Evolutionary conservation across 2,888 invertebrate genomes (phyloP).

Genomic region (Troides oblongomaculatus): DNA sequence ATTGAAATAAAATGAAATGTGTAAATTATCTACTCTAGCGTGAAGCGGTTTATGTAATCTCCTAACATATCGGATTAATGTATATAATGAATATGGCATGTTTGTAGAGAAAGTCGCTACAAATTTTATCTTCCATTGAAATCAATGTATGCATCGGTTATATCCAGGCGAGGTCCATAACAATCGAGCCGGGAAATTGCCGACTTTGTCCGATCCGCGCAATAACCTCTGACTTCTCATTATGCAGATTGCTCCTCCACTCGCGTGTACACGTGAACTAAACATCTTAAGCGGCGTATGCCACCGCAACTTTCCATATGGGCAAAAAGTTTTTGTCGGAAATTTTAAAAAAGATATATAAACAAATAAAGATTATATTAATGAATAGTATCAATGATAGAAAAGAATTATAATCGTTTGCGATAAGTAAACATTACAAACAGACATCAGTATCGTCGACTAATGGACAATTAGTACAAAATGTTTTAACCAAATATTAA

Average conservation of each 20-base stretch:
- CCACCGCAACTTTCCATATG: constrained; percentile 12
- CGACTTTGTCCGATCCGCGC: constrained; percentile 63
- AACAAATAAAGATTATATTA: too few species aligned
- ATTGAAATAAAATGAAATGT: background rate
- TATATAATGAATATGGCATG: background rate
- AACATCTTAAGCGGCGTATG: constrained; percentile 46
- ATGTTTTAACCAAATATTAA: background rate
- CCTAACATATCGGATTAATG: background rate
- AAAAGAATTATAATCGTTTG: too few species aligned
- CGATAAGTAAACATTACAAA: too few species aligned
- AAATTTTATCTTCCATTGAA: constrained; percentile 38
- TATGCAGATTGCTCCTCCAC: constrained; percentile 71
- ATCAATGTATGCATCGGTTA: constrained; percentile 51
- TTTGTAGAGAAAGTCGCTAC: constrained; percentile 17
- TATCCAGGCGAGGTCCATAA: constrained; percentile 53
- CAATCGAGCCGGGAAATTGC: constrained; percentile 72
- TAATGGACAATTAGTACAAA: background rate
- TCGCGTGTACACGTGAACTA: constrained; percentile 62
- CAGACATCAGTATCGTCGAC: background rate
- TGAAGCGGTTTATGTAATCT: background rate
- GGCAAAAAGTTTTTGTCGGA: background rate
- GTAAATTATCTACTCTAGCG: background rate
- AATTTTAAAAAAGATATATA: background rate
- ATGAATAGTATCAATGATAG: too few species aligned
- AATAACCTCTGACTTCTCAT: constrained; percentile 71